phyloP scores from a whole-genome alignment of 2,113 vertebrate genomes.

The Notothenia coriiceps region DNA sequence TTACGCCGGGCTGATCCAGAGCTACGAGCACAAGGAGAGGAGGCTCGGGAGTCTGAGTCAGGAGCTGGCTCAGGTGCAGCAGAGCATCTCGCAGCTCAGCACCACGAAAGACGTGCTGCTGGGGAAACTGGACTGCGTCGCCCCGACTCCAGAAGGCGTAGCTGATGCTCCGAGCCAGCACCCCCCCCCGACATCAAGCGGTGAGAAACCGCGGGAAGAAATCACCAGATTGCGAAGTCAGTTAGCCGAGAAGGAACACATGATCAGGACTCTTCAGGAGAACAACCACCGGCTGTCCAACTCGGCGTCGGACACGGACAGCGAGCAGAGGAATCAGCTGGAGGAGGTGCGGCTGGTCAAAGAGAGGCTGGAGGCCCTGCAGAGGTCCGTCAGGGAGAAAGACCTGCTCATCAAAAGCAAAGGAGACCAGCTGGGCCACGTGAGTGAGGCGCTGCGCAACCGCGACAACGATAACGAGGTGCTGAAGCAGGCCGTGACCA shows the following conservation, averaged over 20 bases:
- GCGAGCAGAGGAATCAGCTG: constrained; percentile 85
- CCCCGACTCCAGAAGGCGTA: constrained; percentile 69
- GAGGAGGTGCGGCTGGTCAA: constrained; percentile 86
- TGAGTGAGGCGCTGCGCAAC: constrained; percentile 90
- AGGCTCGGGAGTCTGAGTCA: constrained; percentile 89
- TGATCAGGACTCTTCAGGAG: constrained; percentile 92
- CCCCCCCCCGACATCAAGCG: constrained; percentile 11
- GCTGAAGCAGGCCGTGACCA: constrained; percentile 96
- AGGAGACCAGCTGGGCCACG: constrained; percentile 90
- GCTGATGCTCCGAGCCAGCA: constrained; percentile 16
- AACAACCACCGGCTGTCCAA: constrained; percentile 91
- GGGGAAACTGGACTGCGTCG: constrained; percentile 89
- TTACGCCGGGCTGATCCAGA: constrained; percentile 93
- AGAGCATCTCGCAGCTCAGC: constrained; percentile 92
- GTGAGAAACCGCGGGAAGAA: constrained; percentile 79
- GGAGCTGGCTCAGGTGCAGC: constrained; percentile 93
- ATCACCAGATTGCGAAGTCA: constrained; percentile 80
- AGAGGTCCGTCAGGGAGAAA: constrained; percentile 92
- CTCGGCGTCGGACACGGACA: constrained; percentile 87
- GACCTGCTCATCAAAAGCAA: constrained; percentile 96
- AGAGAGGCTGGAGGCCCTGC: constrained; percentile 89
- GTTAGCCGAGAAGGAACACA: constrained; percentile 87
- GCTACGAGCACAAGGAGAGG: constrained; percentile 94
- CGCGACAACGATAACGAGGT: constrained; percentile 95
- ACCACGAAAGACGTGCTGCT: constrained; percentile 91